A percentile compares a stretch with the other conserved stretches of the same genome.
These are phyloP conservation scores for Leiothrix lutea DNA, from an alignment of 2,113 vertebrate species.

Conservation along the genomic window DNA sequence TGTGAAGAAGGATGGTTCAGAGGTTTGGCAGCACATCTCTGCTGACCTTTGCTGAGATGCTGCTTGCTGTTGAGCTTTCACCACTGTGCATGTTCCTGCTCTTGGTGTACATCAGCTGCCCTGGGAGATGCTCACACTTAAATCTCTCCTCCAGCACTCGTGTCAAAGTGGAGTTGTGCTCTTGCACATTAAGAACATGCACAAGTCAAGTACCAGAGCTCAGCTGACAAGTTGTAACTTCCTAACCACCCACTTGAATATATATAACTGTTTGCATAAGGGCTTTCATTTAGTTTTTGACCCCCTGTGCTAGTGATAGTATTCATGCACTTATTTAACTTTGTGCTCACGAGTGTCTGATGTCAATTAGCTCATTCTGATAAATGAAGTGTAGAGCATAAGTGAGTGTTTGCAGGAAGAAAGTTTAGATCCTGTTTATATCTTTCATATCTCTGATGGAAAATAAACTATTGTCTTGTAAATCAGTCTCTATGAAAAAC, in stretches of 20 bases:
- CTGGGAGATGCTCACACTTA: fast-evolving
- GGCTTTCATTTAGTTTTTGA: background rate
- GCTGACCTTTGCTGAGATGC: background rate
- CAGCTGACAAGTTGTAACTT: background rate
- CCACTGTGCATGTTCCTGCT: background rate
- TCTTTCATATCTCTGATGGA: background rate
- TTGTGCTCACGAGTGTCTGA: background rate
- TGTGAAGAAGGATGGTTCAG: background rate
- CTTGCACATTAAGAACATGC: fast-evolving
- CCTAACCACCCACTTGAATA: background rate
- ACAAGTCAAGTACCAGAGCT: background rate
- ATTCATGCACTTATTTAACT: background rate
- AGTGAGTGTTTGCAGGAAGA: background rate
- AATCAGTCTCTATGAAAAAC: background rate
- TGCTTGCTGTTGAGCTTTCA: background rate
- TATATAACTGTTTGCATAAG: background rate
- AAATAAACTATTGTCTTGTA: background rate
- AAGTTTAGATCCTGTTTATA: conserved; percentile 3
- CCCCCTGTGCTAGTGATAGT: background rate
- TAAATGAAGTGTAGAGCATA: background rate
- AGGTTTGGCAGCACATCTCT: background rate
- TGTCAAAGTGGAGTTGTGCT: background rate
- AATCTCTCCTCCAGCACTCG: fast-evolving
- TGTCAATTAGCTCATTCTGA: background rate
- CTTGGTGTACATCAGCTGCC: fast-evolving